Base-by-base conservation (phyloP, 1,140 invertebrate genomes). In the Bombus fervidus region DNA sequence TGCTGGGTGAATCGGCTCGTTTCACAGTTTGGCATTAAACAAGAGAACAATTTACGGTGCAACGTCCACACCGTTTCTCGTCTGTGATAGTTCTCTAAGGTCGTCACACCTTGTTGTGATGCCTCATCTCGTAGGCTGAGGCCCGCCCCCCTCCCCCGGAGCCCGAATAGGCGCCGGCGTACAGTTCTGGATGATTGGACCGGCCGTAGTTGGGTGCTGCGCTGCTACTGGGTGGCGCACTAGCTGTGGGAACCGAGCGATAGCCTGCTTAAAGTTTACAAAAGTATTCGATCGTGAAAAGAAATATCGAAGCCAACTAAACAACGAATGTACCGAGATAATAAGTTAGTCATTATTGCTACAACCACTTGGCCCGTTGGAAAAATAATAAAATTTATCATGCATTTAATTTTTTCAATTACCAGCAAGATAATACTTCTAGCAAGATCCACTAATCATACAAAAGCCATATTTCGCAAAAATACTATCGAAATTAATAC, bases 101-200 rank as follows among this genome's bases (percentile, higher is more conserved):
- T 93, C 94, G 95, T 96, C 96, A 96, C 93, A 96, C 96, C 93
- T 96, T 96, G 91, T 93, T 95, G 92, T 95, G 94, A 89, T 95
- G 94, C 85, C 95, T 95, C 95, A 96, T 95, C 93, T 96, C 94
- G 94, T 95, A 95, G 91, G 95, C 93, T 95, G 95, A 90, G 93
- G 94, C 94, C 94, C 93, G 95, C 93, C 93, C 95, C 92, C 89
- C 95, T 95, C 93, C 95, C 92, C 92, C 96, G 95, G 93, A 91
- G 87, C 96, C 96, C 92, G 95, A 93, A 93, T 96, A 97, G 88
- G 96, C 96, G 89, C 96, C 96, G 87, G 96, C 96, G 93, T 97
- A 97, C 83, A 96, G 91, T 90, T 96, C 96, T 86, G 96, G 96
- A 91, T 96, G 96, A 90, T 96, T 96, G 92, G 95, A 94, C 86